Base-by-base conservation (phyloP, 2,113 vertebrate genomes). In the Propithecus coquereli region DNA sequence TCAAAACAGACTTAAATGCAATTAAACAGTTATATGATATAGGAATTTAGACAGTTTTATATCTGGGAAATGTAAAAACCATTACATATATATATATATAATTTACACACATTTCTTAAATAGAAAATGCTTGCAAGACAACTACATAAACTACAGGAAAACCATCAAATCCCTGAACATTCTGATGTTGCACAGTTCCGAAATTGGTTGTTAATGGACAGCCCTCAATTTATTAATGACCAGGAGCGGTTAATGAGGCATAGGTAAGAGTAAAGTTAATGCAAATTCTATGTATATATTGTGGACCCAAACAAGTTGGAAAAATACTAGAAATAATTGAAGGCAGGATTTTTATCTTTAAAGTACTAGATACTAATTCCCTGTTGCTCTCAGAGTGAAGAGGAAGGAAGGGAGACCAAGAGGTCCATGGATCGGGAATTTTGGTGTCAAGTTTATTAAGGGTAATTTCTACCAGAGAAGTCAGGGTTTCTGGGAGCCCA, bases 81-180 rank as follows among this genome's bases (percentile, higher is more conserved):
- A 45, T 34, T 14, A n/a, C 22, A 32, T 80, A 23, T 76, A 65
- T 74, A 8, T 86, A 17, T 63, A 54, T 54, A 54, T 54, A 54
- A 54, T 54, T 54, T 20, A 18, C 5, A 59, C 27, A 23, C 5
- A 61, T 68, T 90, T 70, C 93, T 70, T 50, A 57, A 82, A 91
- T 73, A 98, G 98, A 95, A 97, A 97, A 96, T 97, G 81, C 95
- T 98, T 84, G 93, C 96, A 79, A 97, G 95, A 57, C 97, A 97
- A 70, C 37, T 98, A 34, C 96, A 97, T 54, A 97, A 86, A 63
- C 81, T 98, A 9, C 96, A 94, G 18, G 97, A 98, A 40, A 20
- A 43, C 22, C 77, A 6, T 11, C 74, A 71, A 32, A 68, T 90
- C 32, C 87, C 91, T 17, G 74, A 95, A 70, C 50, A 8, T 59